Percentiles rank a stretch among this genome's conserved stretches.
These are phyloP conservation scores for Glaucopsyche alexis DNA, from an alignment of 2,888 invertebrate species.

Conservation along the genomic window DNA sequence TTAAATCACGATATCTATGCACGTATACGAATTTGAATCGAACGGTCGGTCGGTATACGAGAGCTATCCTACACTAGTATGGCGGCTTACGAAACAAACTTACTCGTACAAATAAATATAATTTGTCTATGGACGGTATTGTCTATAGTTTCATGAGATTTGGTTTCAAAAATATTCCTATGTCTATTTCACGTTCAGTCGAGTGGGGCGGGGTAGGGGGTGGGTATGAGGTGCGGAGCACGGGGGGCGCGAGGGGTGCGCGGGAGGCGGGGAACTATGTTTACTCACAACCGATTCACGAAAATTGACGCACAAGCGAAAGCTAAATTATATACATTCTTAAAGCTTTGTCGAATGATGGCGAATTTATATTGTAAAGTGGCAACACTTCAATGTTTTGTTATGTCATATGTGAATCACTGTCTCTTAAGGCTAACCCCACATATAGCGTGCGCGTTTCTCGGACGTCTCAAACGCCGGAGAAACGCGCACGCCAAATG, in stretches of 20 bases:
- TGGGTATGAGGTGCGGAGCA: background rate
- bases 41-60: slow-evolving; percentile 39
- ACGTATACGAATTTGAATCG: slow-evolving; percentile 40
- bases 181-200: slow-evolving; percentile 65
- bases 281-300: slow-evolving; percentile 56
- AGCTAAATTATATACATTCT: slow-evolving; percentile 28
- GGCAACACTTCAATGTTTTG: slow-evolving; percentile 38
- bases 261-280: slow-evolving; percentile 42
- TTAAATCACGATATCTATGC: slow-evolving; percentile 44
- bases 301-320: slow-evolving; percentile 50
- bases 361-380: slow-evolving; percentile 28
- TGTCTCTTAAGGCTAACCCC: no score
- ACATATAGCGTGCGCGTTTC: no score
- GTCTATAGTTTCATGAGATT: slow-evolving; percentile 53
- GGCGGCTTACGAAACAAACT: slow-evolving; percentile 59
- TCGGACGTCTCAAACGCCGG: no score
- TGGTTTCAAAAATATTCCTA: slow-evolving; percentile 69
- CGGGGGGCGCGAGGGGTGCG: slow-evolving; percentile 3
- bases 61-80: slow-evolving; percentile 61
- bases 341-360: slow-evolving; percentile 32
- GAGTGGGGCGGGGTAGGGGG: slow-evolving; percentile 28
- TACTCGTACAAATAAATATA: slow-evolving; percentile 68
- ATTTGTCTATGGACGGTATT: slow-evolving; percentile 74
- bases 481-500: no score
- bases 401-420: no score